phyloP scores from a whole-genome alignment of 2,888 invertebrate species.

The Scaptomyza tumidula region DNA sequence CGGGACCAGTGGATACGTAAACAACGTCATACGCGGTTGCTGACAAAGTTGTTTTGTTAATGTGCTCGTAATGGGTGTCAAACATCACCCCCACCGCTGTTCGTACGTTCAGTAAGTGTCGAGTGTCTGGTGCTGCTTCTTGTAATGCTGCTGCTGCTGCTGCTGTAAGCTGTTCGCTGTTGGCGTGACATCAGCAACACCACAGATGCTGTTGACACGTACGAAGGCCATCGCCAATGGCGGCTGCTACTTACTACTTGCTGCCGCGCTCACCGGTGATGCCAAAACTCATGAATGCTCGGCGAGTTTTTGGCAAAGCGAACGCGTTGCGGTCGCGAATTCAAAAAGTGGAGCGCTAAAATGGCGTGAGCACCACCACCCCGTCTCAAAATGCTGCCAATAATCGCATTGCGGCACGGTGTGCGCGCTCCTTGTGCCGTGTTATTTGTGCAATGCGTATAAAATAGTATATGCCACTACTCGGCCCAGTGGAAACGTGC shows the following conservation, averaged over 20 bases:
- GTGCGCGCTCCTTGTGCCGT: slow-evolving; percentile 15
- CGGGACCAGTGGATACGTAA: slow-evolving; percentile 79
- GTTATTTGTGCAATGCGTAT: slow-evolving; percentile 63
- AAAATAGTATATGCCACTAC: slow-evolving; percentile 44
- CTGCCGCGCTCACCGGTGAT: slow-evolving; percentile 14
- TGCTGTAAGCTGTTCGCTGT: slow-evolving; percentile 29
- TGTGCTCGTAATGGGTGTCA: slow-evolving; percentile 37
- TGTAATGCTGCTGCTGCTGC: slow-evolving; percentile 3
- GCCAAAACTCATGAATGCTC: slow-evolving; percentile 48
- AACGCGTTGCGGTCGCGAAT: slow-evolving; percentile 59
- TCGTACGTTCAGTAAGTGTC: slow-evolving; percentile 42
- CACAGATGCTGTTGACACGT: slow-evolving; percentile 78
- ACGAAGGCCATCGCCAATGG: slow-evolving; percentile 72
- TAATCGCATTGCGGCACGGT: slow-evolving; percentile 57
- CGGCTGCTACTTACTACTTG: slow-evolving; percentile 25
- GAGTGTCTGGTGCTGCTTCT: slow-evolving; percentile 18
- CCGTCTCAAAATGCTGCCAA: slow-evolving; percentile 46
- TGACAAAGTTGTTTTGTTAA: slow-evolving; percentile 7
- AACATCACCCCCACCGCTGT: slow-evolving; percentile 13
- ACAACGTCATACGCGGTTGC: slow-evolving; percentile 56
- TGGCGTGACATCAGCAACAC: slow-evolving; percentile 64
- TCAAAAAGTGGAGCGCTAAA: slow-evolving; percentile 60
- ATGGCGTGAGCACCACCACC: slow-evolving; percentile 17
- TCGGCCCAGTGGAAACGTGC: slow-evolving; percentile 60
- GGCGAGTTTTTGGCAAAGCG: slow-evolving; percentile 62